Percentiles rank a stretch among this genome's conserved stretches.
Evolutionary conservation across 2,888 invertebrate genomes (phyloP).

Genomic region (Iselma pallidipennis): DNA sequence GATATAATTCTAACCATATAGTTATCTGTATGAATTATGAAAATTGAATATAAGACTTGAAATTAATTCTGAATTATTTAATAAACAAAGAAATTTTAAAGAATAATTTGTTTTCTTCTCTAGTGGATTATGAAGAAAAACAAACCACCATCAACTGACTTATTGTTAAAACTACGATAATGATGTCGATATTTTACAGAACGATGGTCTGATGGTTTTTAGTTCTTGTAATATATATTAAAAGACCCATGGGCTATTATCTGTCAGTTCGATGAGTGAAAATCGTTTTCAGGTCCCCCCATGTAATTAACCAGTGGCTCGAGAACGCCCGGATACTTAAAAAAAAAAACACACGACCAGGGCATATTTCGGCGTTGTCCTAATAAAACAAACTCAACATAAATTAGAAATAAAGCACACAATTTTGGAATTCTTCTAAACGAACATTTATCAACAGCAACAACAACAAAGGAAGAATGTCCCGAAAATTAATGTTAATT

Average conservation of each 20-base stretch:
- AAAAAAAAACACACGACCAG: constrained; percentile 8
- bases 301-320: constrained; percentile 51
- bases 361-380: no score
- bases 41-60: neutral
- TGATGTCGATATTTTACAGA: constrained; percentile 15
- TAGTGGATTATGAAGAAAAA: constrained; percentile 11
- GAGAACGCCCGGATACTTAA: constrained; percentile 38
- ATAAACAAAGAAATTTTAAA: no score
- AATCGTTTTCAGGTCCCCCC: constrained; percentile 44
- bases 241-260: constrained; percentile 38
- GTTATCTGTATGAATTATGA: neutral
- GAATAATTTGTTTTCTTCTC: no score
- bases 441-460: no score
- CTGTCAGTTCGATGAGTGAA: constrained; percentile 46
- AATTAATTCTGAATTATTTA: no score
- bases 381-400: no score
- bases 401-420: no score
- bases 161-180: constrained; percentile 15
- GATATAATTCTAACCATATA: neutral
- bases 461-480: no score
- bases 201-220: constrained; percentile 1
- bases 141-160: no score
- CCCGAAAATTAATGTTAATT: neutral
- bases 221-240: constrained; percentile 33
- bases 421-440: no score